Evolutionary conservation across 2,113 vertebrate genomes (phyloP).

Genomic region (Halcyon malimbica): DNA sequence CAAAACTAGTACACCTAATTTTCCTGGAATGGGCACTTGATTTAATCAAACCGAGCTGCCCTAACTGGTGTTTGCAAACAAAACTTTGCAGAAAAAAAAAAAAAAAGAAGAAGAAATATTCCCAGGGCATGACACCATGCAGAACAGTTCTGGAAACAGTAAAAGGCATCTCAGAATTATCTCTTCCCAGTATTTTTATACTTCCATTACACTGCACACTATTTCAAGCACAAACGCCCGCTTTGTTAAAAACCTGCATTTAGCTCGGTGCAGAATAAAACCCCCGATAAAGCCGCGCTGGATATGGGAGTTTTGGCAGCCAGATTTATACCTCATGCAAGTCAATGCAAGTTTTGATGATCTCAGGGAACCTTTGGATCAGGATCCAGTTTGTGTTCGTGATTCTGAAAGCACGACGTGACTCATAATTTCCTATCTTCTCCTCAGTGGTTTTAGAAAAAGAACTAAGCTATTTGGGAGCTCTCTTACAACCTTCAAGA

Average conservation of each 20-base stretch:
- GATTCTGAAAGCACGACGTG: neutral
- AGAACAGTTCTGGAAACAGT: neutral
- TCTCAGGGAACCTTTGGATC: neutral
- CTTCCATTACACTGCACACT: neutral
- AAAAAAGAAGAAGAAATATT: neutral
- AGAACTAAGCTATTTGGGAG: neutral
- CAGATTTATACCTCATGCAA: neutral
- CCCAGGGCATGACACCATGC: neutral
- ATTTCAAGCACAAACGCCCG: neutral
- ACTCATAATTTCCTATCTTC: neutral
- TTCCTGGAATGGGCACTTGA: too few relatives aligned
- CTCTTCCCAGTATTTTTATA: neutral
- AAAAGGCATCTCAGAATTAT: neutral
- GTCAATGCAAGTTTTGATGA: neutral
- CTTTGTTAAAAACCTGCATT: neutral
- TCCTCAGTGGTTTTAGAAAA: neutral
- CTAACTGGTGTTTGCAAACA: neutral
- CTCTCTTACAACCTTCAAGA: neutral
- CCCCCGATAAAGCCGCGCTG: neutral
- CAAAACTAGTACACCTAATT: neutral
- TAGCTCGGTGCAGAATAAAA: neutral
- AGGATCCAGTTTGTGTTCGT: neutral
- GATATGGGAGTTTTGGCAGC: neutral
- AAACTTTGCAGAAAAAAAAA: neutral
- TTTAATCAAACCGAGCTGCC: neutral